Percentiles rank a stretch among this genome's conserved stretches.
Conservation (phyloP, 2,113 vertebrate species). For the Malaclemys terrapin region DNA sequence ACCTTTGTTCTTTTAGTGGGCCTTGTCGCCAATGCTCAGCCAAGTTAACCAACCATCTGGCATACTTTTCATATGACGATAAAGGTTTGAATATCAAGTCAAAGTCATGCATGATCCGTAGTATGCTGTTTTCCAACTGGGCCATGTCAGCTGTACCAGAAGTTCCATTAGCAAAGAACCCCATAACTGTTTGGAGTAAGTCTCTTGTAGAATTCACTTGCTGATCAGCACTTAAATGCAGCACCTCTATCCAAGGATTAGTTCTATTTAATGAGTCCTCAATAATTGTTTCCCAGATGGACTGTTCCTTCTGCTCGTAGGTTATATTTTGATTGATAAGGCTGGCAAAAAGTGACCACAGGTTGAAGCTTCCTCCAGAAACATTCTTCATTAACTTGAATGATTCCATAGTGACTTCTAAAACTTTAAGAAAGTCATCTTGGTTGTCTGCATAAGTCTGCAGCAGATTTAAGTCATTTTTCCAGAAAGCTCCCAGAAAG, state of each 20-base stretch:
- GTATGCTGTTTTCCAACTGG: not conserved
- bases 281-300: not conserved
- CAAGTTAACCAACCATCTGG: not conserved
- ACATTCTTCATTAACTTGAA: not conserved
- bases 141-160: not conserved
- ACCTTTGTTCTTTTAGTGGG: slow-evolving; percentile 18
- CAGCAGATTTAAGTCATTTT: not conserved
- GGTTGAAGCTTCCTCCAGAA: not conserved
- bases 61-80: not conserved
- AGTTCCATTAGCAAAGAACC: not conserved
- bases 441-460: not conserved
- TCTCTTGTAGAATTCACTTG: not conserved
- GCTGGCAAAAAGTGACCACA: not conserved
- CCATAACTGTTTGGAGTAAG: not conserved
- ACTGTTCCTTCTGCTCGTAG: not conserved
- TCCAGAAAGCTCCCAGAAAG: not conserved
- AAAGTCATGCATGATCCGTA: not conserved
- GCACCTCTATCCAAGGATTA: not conserved
- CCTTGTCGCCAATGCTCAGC: not conserved
- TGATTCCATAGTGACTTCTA: not conserved
- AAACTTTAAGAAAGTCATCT: not conserved
- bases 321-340: not conserved
- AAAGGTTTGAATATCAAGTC: not conserved
- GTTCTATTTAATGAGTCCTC: not conserved
- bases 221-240: not conserved